phyloP scores from a whole-genome alignment of 2,888 invertebrate species.

The Drosophila anceps region DNA sequence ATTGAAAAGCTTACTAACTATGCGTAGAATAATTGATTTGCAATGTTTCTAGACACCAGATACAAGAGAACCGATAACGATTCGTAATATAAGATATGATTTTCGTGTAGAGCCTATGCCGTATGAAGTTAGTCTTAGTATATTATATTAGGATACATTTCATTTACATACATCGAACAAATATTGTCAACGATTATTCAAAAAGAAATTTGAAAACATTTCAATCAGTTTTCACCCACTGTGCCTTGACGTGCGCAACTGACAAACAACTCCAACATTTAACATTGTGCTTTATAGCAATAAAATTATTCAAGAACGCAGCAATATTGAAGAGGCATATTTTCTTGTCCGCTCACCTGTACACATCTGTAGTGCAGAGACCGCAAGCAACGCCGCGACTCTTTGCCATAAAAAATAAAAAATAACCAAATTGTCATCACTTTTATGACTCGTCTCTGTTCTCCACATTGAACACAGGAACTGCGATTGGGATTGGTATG shows the following conservation, averaged over 20 bases:
- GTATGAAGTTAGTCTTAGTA: too few relatives aligned
- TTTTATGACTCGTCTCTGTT: conserved; percentile 70
- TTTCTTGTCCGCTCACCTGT: conserved; percentile 26
- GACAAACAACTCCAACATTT: conserved; percentile 55
- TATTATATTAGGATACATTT: too few relatives aligned
- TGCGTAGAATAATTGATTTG: neutral
- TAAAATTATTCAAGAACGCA: conserved; percentile 66
- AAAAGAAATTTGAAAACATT: neutral
- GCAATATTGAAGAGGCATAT: conserved; percentile 44
- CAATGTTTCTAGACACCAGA: neutral
- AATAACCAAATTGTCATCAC: conserved; percentile 78
- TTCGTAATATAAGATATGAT: neutral
- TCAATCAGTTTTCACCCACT: conserved; percentile 26
- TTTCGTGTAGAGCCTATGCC: neutral
- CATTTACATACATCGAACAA: too few relatives aligned
- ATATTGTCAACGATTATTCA: neutral
- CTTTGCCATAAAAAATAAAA: conserved; percentile 67
- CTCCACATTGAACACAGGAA: conserved; percentile 33
- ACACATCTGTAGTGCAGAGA: conserved; percentile 56
- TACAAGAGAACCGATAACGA: neutral
- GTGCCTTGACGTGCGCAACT: conserved; percentile 24
- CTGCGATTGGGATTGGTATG: conserved; percentile 10
- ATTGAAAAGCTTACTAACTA: neutral
- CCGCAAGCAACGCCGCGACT: conserved; percentile 62
- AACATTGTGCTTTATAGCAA: conserved; percentile 73